A percentile compares a stretch with the other conserved stretches of the same genome.
These are phyloP conservation scores for Bos javanicus DNA, from an alignment of 2,113 vertebrate genomes.

Conservation along the genomic window DNA sequence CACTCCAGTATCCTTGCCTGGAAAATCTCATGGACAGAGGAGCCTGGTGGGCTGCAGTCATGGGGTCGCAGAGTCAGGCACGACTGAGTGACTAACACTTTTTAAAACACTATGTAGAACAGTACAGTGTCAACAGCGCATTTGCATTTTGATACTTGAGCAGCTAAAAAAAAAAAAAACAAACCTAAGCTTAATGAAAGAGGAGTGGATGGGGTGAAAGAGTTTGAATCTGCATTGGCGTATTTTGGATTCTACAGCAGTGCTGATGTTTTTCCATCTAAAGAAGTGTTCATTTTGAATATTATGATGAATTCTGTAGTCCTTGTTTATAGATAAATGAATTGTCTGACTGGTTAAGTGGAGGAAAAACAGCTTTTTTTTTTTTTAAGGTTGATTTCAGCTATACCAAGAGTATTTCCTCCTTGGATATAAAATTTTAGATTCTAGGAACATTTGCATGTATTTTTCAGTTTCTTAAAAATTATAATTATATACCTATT, in stretches of 20 bases:
- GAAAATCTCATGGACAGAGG: too few relatives aligned
- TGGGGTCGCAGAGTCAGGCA: too few relatives aligned
- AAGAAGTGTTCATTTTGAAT: background rate
- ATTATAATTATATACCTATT: background rate
- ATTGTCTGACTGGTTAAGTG: background rate
- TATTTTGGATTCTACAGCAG: background rate
- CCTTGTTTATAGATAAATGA: background rate
- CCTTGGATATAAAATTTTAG: background rate
- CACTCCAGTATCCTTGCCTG: too few relatives aligned
- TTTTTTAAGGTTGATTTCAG: background rate
- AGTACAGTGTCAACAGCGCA: background rate
- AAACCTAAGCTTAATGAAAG: background rate
- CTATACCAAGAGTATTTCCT: background rate
- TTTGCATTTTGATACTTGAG: slow-evolving; percentile 8
- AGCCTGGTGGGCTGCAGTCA: too few relatives aligned
- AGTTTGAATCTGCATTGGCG: background rate
- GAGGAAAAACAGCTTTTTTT: background rate
- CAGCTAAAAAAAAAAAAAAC: background rate
- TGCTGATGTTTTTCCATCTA: background rate
- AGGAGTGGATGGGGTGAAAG: background rate
- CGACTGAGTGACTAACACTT: too few relatives aligned
- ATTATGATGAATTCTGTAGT: background rate
- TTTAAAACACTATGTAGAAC: background rate
- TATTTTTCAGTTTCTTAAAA: slow-evolving; percentile 6
- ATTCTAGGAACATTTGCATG: slow-evolving; percentile 5